phyloP scores from a whole-genome alignment of 1,140 invertebrate genomes.

The Drosophila baimaii region DNA sequence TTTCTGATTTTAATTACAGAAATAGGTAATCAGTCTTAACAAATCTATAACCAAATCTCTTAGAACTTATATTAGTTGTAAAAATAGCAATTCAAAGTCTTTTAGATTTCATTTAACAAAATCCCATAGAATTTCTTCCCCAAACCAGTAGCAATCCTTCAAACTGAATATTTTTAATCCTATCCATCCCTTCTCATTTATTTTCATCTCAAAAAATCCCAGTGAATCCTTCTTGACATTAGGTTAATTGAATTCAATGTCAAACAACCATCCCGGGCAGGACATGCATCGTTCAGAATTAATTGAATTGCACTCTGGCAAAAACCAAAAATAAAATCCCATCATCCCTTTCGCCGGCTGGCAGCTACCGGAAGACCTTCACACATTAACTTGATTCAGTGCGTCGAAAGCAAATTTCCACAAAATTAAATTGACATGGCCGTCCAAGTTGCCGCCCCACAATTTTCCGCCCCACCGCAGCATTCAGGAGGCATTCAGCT shows the following conservation, averaged over 20 bases:
- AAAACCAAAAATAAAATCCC: conserved; percentile 26
- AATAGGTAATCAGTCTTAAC: no score
- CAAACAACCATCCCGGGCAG: conserved; percentile 6
- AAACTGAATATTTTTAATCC: background rate
- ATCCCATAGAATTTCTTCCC: background rate
- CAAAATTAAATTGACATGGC: conserved; percentile 47
- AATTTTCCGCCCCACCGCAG: conserved; percentile 20
- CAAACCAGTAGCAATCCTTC: background rate
- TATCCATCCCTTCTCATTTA: background rate
- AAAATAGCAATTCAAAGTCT: no score
- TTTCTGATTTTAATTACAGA: no score
- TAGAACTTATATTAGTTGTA: background rate
- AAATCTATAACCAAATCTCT: background rate
- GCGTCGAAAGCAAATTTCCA: conserved; percentile 47
- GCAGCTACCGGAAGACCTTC: conserved; percentile 24
- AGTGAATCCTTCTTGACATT: conserved; percentile 14
- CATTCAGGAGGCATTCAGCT: conserved; percentile 4
- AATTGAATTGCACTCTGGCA: conserved; percentile 57
- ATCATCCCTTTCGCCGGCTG: conserved; percentile 1
- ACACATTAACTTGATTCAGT: conserved; percentile 47
- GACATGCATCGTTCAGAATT: conserved; percentile 34
- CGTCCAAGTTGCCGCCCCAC: conserved; percentile 5
- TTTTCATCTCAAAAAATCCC: background rate
- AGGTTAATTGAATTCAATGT: conserved; percentile 33
- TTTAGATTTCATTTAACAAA: background rate